Conservation (phyloP, 2,113 vertebrate genomes). For the Dicaeum eximium region DNA sequence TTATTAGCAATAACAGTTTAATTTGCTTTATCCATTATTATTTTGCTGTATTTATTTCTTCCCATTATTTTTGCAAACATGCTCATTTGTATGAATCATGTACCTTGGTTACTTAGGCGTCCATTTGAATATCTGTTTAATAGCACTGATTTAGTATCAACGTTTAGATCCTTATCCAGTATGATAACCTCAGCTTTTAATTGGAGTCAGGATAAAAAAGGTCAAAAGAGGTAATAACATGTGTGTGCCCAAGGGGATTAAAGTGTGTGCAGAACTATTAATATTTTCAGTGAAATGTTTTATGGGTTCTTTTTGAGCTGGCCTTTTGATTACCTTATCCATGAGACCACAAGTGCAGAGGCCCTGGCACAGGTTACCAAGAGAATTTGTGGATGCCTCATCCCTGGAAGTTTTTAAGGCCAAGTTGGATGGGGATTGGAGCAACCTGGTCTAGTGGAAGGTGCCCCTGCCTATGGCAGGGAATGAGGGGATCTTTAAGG, state of each 20-base stretch:
- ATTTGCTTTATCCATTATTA: not conserved
- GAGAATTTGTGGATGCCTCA: not conserved
- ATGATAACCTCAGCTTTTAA: not conserved
- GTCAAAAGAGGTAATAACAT: not conserved
- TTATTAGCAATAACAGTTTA: not conserved
- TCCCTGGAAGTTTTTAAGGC: not conserved
- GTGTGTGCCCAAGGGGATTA: not conserved
- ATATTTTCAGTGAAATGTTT: not conserved
- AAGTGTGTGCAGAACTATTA: not conserved
- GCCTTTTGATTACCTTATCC: not conserved
- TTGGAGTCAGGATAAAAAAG: not conserved
- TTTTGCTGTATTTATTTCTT: not conserved
- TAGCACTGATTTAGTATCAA: not conserved
- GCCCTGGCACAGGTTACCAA: too few relatives aligned
- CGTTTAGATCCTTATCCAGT: not conserved
- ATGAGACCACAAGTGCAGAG: not conserved
- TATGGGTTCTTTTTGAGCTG: not conserved
- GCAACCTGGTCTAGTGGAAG: not conserved
- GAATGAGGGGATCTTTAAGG: not conserved
- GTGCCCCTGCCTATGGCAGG: not conserved
- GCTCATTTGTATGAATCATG: not conserved
- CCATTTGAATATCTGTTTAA: not conserved
- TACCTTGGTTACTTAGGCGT: not conserved
- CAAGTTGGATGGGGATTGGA: not conserved
- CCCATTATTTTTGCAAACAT: not conserved